phyloP scores from a whole-genome alignment of 1,140 invertebrate species.

The Solen grandis region DNA sequence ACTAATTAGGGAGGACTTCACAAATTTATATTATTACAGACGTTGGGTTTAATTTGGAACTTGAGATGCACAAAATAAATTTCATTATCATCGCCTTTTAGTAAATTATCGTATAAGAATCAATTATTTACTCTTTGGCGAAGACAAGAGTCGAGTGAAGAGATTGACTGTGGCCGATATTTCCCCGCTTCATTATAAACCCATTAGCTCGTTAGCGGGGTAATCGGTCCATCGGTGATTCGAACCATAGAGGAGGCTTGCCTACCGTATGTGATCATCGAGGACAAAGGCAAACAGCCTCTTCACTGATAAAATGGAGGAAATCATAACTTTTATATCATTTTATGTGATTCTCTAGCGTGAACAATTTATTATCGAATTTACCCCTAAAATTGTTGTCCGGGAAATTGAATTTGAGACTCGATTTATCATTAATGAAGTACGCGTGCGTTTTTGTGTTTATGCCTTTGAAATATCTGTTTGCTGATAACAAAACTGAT shows the following conservation, averaged over 20 bases:
- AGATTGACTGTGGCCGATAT: slow-evolving; percentile 12
- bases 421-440: too few species aligned
- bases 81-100: slow-evolving; percentile 51
- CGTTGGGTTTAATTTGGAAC: slow-evolving; percentile 42
- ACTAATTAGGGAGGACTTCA: slow-evolving; percentile 31
- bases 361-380: too few species aligned
- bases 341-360: neutral
- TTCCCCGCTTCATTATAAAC: slow-evolving; percentile 13
- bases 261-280: too few species aligned
- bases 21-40: slow-evolving; percentile 50
- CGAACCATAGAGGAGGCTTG: too few species aligned
- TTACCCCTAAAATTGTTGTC: too few species aligned
- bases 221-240: neutral
- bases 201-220: slow-evolving; percentile 45
- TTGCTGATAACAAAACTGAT: too few species aligned
- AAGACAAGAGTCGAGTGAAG: neutral
- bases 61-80: slow-evolving; percentile 51
- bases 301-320: too few species aligned
- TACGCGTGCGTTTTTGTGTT: too few species aligned
- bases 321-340: neutral
- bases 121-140: slow-evolving; percentile 28
- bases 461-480: too few species aligned
- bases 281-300: too few species aligned
- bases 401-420: too few species aligned
- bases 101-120: slow-evolving; percentile 56